Conservation (phyloP, 2,113 vertebrate genomes). For the Daboia siamensis region DNA sequence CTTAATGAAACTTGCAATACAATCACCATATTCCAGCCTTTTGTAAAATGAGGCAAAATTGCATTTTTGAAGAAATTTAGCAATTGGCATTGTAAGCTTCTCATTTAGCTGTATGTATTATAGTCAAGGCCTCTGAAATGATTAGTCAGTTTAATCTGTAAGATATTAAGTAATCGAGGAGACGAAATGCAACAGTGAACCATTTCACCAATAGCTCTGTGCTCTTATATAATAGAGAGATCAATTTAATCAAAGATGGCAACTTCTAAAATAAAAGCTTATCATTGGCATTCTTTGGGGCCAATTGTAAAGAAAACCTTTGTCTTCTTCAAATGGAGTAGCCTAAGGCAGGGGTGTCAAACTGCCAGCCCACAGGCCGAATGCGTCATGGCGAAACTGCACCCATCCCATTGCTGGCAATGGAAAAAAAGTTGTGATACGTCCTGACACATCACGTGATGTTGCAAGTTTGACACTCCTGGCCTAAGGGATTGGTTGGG, state of each 20-base stretch:
- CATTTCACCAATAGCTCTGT: rapidly evolving
- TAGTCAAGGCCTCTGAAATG: neutral
- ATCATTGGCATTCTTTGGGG: slow-evolving; percentile 65
- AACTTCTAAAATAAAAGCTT: slow-evolving; percentile 62
- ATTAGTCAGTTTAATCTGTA: neutral
- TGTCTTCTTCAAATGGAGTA: slow-evolving; percentile 64
- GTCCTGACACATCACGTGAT: too few relatives aligned
- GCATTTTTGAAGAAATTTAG: neutral
- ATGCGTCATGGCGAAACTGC: too few relatives aligned
- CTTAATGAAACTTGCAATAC: neutral
- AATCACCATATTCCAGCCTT: neutral
- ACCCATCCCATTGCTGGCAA: too few relatives aligned
- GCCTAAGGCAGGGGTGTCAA: slow-evolving; percentile 37
- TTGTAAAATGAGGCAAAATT: neutral
- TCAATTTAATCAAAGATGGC: slow-evolving; percentile 63
- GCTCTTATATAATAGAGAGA: slow-evolving; percentile 45
- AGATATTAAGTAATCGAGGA: neutral
- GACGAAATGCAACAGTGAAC: neutral
- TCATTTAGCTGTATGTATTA: neutral
- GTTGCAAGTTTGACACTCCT: too few relatives aligned
- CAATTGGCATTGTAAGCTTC: slow-evolving; percentile 7
- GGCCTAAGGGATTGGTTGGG: slow-evolving; percentile 50
- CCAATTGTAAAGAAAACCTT: slow-evolving; percentile 63
- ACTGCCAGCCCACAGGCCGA: too few relatives aligned
- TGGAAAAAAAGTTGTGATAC: too few relatives aligned